Conservation (phyloP, 2,113 vertebrate genomes). For the Sialia sialis region DNA sequence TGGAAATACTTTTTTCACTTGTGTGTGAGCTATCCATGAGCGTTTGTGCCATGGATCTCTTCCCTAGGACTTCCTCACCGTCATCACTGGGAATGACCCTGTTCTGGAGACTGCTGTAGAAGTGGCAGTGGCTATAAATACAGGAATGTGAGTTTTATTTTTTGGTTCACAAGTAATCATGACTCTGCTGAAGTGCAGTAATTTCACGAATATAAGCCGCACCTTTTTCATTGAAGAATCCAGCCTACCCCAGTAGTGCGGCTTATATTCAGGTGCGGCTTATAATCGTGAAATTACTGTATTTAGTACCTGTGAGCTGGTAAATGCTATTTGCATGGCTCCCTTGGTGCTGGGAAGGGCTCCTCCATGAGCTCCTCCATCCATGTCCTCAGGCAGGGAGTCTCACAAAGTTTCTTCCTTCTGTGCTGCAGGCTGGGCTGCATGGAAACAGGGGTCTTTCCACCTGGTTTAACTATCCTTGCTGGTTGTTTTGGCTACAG, state of each 20-base stretch:
- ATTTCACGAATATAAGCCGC: too few species aligned
- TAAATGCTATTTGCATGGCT: background rate
- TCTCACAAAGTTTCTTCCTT: accelerated
- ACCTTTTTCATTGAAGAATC: too few species aligned
- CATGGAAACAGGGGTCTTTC: background rate
- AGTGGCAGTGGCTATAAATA: background rate
- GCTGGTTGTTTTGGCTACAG: background rate
- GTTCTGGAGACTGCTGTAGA: background rate
- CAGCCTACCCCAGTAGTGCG: too few species aligned
- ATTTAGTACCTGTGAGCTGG: background rate
- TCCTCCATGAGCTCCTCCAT: background rate
- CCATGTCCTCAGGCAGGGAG: accelerated
- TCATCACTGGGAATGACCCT: background rate
- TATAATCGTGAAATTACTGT: too few species aligned
- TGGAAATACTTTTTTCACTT: background rate
- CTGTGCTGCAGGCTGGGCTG: accelerated
- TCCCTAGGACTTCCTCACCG: background rate
- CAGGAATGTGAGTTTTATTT: background rate
- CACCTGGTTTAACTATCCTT: background rate
- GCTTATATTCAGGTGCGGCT: too few species aligned
- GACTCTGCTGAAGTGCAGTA: background rate
- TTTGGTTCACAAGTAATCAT: background rate
- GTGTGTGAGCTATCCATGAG: background rate
- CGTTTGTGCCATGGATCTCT: background rate
- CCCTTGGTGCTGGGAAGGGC: background rate